Conservation (phyloP, 2,888 invertebrate genomes). For the Scaptomyza parva region DNA sequence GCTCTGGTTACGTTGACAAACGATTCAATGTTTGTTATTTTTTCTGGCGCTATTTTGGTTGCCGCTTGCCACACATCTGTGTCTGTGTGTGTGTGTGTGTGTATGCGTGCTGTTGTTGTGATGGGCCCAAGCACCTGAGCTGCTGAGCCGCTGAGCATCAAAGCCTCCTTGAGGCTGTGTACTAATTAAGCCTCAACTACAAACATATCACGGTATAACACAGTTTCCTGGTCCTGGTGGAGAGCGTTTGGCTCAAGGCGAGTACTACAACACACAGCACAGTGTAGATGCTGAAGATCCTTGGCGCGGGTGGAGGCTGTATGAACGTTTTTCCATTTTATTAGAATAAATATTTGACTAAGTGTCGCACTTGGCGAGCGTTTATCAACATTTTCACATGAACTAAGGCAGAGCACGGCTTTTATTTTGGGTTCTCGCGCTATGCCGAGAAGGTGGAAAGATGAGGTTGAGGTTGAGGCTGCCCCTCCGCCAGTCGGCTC, state of each 20-base stretch:
- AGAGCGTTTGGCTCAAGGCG: conserved; percentile 5
- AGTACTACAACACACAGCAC: neutral
- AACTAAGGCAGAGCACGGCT: conserved; percentile 35
- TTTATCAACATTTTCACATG: conserved; percentile 64
- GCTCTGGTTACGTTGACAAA: conserved; percentile 61
- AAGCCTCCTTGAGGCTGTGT: conserved; percentile 31
- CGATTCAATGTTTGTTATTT: conserved; percentile 23
- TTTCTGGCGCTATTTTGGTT: conserved; percentile 1
- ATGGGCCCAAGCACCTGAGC: conserved; percentile 1
- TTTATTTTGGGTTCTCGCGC: conserved; percentile 29
- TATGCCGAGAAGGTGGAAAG: conserved; percentile 1
- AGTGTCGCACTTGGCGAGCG: conserved; percentile 47
- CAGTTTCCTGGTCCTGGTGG: conserved; percentile 3
- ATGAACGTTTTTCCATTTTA: conserved; percentile 40
- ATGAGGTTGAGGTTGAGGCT: neutral
- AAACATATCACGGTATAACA: conserved; percentile 28
- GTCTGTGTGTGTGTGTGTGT: neutral
- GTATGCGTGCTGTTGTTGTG: neutral
- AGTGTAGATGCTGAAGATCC: neutral
- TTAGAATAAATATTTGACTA: conserved; percentile 48
- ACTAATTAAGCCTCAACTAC: conserved; percentile 48
- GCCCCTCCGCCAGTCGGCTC: neutral
- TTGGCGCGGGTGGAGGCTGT: conserved; percentile 9
- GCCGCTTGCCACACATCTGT: conserved; percentile 7
- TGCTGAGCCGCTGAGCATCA: conserved; percentile 7